phyloP scores from a whole-genome alignment of 2,113 vertebrate species.

The Myanophis thanlyinensis region DNA sequence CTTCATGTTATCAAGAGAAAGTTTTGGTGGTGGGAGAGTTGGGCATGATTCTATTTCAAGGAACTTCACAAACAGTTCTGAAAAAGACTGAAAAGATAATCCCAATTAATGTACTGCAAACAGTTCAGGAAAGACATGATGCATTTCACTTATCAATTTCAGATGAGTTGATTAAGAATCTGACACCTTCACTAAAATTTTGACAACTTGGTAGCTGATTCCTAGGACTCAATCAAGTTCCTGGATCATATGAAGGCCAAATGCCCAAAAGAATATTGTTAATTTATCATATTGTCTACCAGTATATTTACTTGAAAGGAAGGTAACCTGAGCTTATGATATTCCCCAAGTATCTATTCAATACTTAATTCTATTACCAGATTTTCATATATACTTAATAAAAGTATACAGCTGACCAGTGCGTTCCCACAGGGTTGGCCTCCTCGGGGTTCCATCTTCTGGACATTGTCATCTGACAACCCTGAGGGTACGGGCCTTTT shows the following conservation, averaged over 20 bases:
- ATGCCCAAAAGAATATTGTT: background rate
- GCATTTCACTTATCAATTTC: background rate
- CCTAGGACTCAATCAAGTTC: background rate
- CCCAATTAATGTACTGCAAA: constrained; percentile 27
- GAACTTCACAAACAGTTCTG: constrained; percentile 96
- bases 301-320: background rate
- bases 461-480: no score
- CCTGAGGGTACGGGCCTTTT: no score
- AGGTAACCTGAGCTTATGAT: background rate
- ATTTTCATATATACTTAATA: no score
- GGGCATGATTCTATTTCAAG: constrained; percentile 92
- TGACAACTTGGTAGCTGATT: background rate
- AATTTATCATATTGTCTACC: background rate
- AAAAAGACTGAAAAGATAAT: constrained; percentile 84
- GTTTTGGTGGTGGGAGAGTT: constrained; percentile 80
- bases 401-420: no score
- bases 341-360: background rate
- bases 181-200: background rate
- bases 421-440: no score
- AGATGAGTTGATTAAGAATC: background rate
- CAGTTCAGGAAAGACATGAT: background rate
- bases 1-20: constrained; percentile 83
- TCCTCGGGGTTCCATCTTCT: no score
- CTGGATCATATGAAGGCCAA: background rate
- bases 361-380: background rate